Evolutionary conservation across 2,113 vertebrate species (phyloP), one percentile per base, ranked within the genome.

Genomic region (Piliocolobus tephrosceles): DNA sequence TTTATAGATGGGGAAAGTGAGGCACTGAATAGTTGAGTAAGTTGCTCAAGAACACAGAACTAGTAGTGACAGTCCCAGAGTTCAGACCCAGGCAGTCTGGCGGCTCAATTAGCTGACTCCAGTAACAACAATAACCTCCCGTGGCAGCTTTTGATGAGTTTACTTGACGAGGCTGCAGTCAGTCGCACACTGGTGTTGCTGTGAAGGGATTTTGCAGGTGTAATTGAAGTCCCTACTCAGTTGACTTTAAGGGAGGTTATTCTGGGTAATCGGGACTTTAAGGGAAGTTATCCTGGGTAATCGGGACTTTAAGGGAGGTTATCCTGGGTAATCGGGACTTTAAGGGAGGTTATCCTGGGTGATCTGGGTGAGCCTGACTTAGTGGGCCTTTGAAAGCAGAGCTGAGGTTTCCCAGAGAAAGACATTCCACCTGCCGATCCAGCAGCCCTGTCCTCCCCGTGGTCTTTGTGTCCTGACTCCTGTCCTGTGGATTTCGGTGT

Each of bases 391-490:
- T 47, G 3, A 38, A 57, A 18, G 22, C 8, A 47, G 35, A 32
- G 4, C 45, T n/a, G 72, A 76, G 86, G 23, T 40, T 57, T 25
- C 40, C 35, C 4, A 35, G 88, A 72, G 25, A 1, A 40, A 22
- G 1, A 58, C 5, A 5, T 4, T 25, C 13, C 17, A 22, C 8
- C 7, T 5, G 58, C 38, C 38, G n/a, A 4, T 16, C 25, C 14
- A 3, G 32, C 52, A 55, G 45, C 7, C 27, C 25, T 0, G 1
- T 16, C 32, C 22, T 2, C 3, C 76, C 13, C 0, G 0, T 5
- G 23, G 8, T 2, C 18, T 35, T 58, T 8, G 27, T n/a, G 13
- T 20, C 4, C 52, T 6, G 43, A 50, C 10, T 6, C 25, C 50
- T 40, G 13, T 38, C 27, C 52, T 23, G 9, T 27, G 50, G 45